phyloP scores from a whole-genome alignment of 2,888 invertebrate genomes.

The Argyresthia goedartella region DNA sequence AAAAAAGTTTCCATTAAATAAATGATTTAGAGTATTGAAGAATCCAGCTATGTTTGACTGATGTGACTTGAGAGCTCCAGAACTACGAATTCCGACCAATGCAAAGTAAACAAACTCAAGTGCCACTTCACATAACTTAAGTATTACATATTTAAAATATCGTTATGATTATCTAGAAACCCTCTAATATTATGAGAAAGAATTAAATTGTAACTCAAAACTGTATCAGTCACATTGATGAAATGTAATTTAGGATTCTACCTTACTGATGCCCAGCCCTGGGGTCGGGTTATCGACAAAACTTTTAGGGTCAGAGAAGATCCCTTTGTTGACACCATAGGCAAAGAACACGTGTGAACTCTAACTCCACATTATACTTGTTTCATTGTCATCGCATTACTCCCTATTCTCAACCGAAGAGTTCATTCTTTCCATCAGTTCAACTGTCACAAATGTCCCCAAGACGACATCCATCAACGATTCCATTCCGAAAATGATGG shows the following conservation, averaged over 20 bases:
- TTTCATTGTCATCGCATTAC: constrained; percentile 7
- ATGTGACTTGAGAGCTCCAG: background rate
- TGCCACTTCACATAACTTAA: background rate
- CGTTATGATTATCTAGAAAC: background rate
- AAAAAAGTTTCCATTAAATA: background rate
- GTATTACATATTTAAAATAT: background rate
- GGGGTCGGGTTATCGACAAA: constrained; percentile 1
- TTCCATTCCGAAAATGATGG: constrained; percentile 39
- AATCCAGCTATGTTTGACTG: background rate
- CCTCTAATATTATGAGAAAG: no score
- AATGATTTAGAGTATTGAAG: background rate
- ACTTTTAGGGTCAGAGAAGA: constrained; percentile 17
- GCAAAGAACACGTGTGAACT: constrained; percentile 59
- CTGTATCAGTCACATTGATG: background rate
- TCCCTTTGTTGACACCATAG: constrained; percentile 37
- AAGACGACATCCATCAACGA: constrained; percentile 39
- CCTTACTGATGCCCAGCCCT: background rate
- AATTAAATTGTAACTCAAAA: background rate
- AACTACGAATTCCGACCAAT: background rate
- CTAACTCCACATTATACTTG: constrained; percentile 29
- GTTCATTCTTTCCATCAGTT: constrained; percentile 47
- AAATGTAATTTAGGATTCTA: background rate
- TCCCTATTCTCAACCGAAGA: constrained; percentile 28
- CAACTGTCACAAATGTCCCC: constrained; percentile 61
- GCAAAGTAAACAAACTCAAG: background rate